These are phyloP conservation scores for Phyllotreta striolata DNA, from an alignment of 2,888 invertebrate genomes.

Conservation along the genomic window DNA sequence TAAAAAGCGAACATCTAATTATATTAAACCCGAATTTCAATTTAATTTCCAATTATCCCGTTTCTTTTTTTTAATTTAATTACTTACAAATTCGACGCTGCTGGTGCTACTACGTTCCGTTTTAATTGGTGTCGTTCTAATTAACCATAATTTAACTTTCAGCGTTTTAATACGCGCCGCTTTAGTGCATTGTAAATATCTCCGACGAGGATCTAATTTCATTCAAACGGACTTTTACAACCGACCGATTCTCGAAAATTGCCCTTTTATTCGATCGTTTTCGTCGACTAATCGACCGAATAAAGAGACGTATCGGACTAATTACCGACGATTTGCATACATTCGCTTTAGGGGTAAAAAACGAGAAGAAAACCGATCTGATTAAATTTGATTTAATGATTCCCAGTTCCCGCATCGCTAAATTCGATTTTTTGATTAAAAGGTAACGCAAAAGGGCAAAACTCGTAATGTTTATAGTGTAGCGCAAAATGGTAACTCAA, in stretches of 20 bases:
- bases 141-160: constrained; percentile 37
- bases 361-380: background rate
- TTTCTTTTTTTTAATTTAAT: constrained; percentile 20
- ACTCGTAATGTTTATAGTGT: no score
- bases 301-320: constrained; percentile 20
- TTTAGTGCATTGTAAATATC: constrained; percentile 39
- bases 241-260: constrained; percentile 34
- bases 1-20: constrained; percentile 8
- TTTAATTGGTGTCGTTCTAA: constrained; percentile 37
- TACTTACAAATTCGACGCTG: constrained; percentile 13
- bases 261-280: constrained; percentile 24
- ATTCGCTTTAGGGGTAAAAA: constrained; percentile 2
- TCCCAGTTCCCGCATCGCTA: no score
- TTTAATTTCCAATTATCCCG: constrained; percentile 21
- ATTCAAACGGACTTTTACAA: constrained; percentile 37
- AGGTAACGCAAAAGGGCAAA: no score
- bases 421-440: no score
- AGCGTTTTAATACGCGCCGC: constrained; percentile 32
- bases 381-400: no score
- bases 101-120: constrained; percentile 2
- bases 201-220: constrained; percentile 38
- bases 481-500: no score
- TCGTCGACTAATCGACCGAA: constrained; percentile 26
- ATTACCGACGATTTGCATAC: constrained; percentile 20
- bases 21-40: constrained; percentile 15